Base-by-base conservation (phyloP, 2,113 vertebrate genomes). In the Echinops telfairi region DNA sequence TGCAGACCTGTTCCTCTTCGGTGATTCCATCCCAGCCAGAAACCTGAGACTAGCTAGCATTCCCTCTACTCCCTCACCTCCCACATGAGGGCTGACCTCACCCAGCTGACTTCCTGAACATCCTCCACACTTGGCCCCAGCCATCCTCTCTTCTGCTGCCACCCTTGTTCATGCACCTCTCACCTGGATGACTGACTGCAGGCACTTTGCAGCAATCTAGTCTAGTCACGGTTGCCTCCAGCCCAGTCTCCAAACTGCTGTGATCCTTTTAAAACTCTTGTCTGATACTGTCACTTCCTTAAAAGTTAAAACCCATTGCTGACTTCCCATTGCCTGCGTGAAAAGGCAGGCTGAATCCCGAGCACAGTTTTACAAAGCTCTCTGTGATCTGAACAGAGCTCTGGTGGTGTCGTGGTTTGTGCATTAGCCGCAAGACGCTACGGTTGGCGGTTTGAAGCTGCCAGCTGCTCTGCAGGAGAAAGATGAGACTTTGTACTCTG, bases 281-380 rank as follows among this genome's bases (percentile, higher is more conserved):
- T 84, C 64, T 91, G 31, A 53, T 64, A 58, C 66, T 16, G 25
- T 90, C 64, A 58, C 58, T 88, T 78, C 20, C 86, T 90, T 83
- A 25, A 73, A 77, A 86, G 83, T 90, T 83, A 25, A 73, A 77
- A 83, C 86, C 14, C 20, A 76, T 81, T 47, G 47, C 25, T 91
- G 73, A 38, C 68, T 91, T 95, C 53, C 85, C 25, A 6, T 53
- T n/a, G 68, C 73, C 66, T 57, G 1, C 36, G 40, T 75, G 23
- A 83, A 78, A 80, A 79, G 64, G 31, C 60, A 79, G 64, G 27
- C 60, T 10, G 47, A 53, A 53, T 80, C 31, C 43, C 27, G 40
- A 73, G 19, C 15, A 19, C 10, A 8, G 47, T 1, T 60, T 66
- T 76, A 64, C 43, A 47, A 25, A 57, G 38, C 58, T 57, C 27